phyloP scores from a whole-genome alignment of 1,140 invertebrate species.

The Galleria mellonella region DNA sequence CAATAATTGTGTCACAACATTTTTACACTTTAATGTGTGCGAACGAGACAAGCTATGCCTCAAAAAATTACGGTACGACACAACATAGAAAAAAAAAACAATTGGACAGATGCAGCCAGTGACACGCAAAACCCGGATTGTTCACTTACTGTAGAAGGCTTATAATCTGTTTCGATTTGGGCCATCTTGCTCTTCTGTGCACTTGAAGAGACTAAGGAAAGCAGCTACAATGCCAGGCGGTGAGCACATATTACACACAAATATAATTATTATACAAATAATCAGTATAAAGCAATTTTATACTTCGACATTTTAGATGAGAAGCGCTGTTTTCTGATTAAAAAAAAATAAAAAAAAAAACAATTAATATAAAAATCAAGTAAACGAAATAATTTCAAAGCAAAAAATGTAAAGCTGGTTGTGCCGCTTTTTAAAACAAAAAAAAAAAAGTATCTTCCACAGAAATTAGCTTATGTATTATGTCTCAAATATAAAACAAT shows the following conservation, averaged over 20 bases:
- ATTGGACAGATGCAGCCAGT: neutral
- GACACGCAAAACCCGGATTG: conserved; percentile 3
- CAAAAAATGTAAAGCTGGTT: conserved; percentile 1
- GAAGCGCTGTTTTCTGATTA: neutral
- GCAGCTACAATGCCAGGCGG: conserved; percentile 45
- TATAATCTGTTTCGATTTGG: conserved; percentile 20
- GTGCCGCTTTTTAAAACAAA: neutral
- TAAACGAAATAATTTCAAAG: neutral
- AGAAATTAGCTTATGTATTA: too few relatives aligned
- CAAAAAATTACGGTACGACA: neutral
- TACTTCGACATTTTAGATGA: neutral
- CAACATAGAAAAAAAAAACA: conserved; percentile 1
- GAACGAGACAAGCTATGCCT: too few relatives aligned
- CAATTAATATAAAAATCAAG: neutral
- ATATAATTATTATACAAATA: conserved; percentile 19
- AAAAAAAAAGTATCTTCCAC: too few relatives aligned
- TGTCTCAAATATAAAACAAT: too few relatives aligned
- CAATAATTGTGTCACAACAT: neutral
- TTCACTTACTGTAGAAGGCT: conserved; percentile 48
- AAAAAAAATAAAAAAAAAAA: neutral
- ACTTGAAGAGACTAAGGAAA: conserved; percentile 50
- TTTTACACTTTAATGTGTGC: neutral
- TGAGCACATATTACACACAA: conserved; percentile 22
- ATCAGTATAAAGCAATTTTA: conserved; percentile 8
- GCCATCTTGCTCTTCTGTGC: conserved; percentile 27